A percentile compares a stretch with the other conserved stretches of the same genome.
These are phyloP conservation scores for Atractosteus spatula DNA, from an alignment of 2,113 vertebrate species.

Conservation along the genomic window DNA sequence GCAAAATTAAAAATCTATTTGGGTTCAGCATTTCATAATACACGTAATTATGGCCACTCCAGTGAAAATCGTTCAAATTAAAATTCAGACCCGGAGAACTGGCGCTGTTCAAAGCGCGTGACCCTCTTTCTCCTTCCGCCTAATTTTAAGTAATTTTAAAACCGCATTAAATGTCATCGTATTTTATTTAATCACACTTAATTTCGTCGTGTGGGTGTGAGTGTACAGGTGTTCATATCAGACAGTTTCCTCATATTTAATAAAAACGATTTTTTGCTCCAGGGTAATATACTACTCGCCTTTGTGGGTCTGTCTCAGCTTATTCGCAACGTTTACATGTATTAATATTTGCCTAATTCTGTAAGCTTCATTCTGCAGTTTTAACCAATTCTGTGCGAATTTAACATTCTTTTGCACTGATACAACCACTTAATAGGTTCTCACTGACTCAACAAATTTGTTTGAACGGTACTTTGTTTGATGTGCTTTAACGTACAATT, in stretches of 20 bases:
- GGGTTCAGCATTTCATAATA: slow-evolving; percentile 17
- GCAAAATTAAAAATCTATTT: slow-evolving; percentile 24
- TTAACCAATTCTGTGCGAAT: no score
- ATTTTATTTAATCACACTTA: slow-evolving; percentile 40
- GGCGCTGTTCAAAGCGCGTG: slow-evolving; percentile 12
- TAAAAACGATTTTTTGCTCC: no score
- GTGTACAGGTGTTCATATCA: slow-evolving; percentile 35
- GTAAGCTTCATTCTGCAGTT: no score
- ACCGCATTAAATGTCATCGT: slow-evolving; percentile 31
- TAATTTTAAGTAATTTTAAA: slow-evolving; percentile 6
- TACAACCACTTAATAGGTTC: no score
- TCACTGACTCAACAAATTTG: no score
- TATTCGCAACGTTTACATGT: no score
- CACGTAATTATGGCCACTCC: slow-evolving; percentile 32
- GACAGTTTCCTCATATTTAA: not conserved
- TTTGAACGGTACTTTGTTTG: no score
- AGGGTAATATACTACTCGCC: no score
- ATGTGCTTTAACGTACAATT: no score
- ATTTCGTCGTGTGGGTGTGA: slow-evolving; percentile 23
- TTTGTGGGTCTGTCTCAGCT: no score
- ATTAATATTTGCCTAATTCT: no score
- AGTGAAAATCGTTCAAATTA: slow-evolving; percentile 40
- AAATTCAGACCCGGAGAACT: slow-evolving; percentile 18
- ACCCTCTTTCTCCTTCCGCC: not conserved
- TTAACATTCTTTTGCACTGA: no score